These are phyloP conservation scores for Planococcus citri DNA, from an alignment of 1,140 invertebrate species.

Conservation along the genomic window DNA sequence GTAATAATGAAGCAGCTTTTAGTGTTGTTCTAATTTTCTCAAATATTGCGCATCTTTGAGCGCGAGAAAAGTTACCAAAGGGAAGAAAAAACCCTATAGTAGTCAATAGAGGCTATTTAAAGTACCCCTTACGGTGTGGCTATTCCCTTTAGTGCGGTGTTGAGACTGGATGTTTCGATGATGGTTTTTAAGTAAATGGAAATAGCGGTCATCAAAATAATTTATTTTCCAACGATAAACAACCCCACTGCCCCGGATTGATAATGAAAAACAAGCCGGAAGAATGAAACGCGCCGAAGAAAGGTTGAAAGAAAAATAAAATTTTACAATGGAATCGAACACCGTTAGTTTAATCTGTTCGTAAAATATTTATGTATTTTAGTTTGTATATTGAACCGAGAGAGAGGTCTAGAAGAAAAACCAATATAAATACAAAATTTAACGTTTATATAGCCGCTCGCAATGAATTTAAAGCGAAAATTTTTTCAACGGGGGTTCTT, in stretches of 20 bases:
- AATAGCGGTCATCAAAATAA: not conserved
- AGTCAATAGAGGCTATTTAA: not conserved
- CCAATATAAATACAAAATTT: conserved; percentile 2
- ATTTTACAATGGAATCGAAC: not conserved
- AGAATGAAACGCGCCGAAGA: too few relatives aligned
- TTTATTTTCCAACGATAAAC: not conserved
- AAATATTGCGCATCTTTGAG: not conserved
- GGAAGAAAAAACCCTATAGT: not conserved
- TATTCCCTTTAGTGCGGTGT: too few relatives aligned
- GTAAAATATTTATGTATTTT: not conserved
- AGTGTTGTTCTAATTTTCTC: not conserved
- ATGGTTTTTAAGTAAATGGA: not conserved
- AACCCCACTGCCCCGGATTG: not conserved
- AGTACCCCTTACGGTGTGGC: not conserved
- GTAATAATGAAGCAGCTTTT: not conserved
- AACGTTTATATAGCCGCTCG: not conserved
- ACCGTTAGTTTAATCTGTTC: not conserved
- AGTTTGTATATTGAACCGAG: not conserved
- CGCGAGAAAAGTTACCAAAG: not conserved
- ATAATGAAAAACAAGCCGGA: not conserved
- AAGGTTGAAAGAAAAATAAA: too few relatives aligned
- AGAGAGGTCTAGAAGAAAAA: too few relatives aligned
- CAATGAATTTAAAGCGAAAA: not conserved
- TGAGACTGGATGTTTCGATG: not conserved
- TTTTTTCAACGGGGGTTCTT: too few relatives aligned